These are phyloP conservation scores for Toxotes jaculatrix DNA, from an alignment of 2,113 vertebrate genomes.

Conservation along the genomic window DNA sequence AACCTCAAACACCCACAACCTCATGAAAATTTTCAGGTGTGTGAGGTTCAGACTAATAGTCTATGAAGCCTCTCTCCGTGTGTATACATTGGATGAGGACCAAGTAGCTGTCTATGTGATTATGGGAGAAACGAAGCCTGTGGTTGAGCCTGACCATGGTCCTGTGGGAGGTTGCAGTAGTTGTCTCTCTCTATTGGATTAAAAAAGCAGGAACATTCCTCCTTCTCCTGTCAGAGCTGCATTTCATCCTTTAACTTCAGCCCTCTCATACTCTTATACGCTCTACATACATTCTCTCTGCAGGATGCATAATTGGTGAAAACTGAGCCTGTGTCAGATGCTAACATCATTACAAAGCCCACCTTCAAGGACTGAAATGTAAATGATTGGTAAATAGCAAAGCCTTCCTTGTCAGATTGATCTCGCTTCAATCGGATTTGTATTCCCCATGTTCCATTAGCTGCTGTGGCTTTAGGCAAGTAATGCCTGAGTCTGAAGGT, in stretches of 20 bases:
- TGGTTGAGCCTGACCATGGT: conserved; percentile 72
- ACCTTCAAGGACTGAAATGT: conserved; percentile 59
- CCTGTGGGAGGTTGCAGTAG: conserved; percentile 67
- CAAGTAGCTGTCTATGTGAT: conserved; percentile 69
- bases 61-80: conserved; percentile 28
- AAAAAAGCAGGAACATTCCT: conserved; percentile 63
- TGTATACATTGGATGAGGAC: conserved; percentile 57
- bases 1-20: conserved; percentile 51
- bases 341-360: conserved; percentile 68
- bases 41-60: conserved; percentile 37
- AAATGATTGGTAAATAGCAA: conserved; percentile 58
- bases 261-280: conserved; percentile 32
- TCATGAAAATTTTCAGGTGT: conserved; percentile 59
- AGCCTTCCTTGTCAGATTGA: conserved; percentile 62
- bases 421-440: conserved; percentile 66
- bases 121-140: conserved; percentile 67
- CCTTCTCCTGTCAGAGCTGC: conserved; percentile 55
- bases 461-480: conserved; percentile 57
- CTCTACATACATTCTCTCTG: conserved; percentile 35
- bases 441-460: conserved; percentile 67
- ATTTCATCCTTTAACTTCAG: conserved; percentile 50
- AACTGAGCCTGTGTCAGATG: conserved; percentile 67
- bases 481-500: conserved; percentile 65
- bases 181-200: conserved; percentile 68
- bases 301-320: conserved; percentile 64